Conservation (phyloP, 2,888 invertebrate genomes). For the Torymus aiolomorphi region DNA sequence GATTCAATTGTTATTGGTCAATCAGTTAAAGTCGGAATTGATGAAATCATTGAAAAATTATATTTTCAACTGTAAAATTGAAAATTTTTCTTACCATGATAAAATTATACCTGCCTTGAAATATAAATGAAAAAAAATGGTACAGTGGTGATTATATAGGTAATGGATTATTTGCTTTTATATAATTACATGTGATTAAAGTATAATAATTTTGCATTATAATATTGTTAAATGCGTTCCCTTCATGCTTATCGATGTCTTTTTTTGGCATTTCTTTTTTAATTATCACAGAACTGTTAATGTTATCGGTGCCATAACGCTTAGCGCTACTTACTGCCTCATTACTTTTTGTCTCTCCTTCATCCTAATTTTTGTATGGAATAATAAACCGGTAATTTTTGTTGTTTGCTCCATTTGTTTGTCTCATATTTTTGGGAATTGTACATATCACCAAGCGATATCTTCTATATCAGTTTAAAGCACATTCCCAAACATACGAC, state of each 20-base stretch:
- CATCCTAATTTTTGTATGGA: not conserved
- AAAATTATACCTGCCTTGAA: too few relatives aligned
- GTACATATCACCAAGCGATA: not conserved
- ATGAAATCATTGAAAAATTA: not conserved
- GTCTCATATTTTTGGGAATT: conserved; percentile 3
- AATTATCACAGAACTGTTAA: not conserved
- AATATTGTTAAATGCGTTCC: too few relatives aligned
- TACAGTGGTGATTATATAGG: too few relatives aligned
- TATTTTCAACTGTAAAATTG: not conserved
- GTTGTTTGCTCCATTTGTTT: not conserved
- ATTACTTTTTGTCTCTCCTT: not conserved
- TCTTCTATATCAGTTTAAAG: too few relatives aligned
- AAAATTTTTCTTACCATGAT: too few relatives aligned
- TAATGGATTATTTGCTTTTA: too few relatives aligned
- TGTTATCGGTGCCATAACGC: conserved; percentile 40
- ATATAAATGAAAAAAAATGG: too few relatives aligned
- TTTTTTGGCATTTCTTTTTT: not conserved
- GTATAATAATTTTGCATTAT: too few relatives aligned
- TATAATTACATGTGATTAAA: too few relatives aligned
- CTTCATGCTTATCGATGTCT: too few relatives aligned
- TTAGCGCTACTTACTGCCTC: conserved; percentile 41
- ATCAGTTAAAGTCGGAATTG: too few relatives aligned
- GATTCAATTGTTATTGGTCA: too few relatives aligned
- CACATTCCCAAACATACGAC: conserved; percentile 14
- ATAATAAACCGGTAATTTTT: not conserved